Percentiles rank a stretch among this genome's conserved stretches.
phyloP scores from a whole-genome alignment of 1,140 invertebrate genomes.

The Micrasema minimum region DNA sequence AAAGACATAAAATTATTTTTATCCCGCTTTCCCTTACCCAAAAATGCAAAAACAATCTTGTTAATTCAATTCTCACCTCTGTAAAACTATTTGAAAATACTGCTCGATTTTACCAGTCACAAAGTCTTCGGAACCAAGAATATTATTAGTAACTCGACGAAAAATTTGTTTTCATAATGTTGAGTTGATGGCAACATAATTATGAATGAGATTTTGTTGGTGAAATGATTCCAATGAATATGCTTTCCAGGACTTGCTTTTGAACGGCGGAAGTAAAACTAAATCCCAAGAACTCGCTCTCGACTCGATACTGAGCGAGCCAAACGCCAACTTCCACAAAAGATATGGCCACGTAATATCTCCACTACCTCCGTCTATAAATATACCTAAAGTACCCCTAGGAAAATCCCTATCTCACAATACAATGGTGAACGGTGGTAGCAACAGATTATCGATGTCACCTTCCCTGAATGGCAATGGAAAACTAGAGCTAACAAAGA shows the following conservation, averaged over 20 bases:
- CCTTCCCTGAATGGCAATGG: constrained; percentile 34
- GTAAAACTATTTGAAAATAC: too few relatives aligned
- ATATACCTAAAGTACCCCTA: constrained; percentile 65
- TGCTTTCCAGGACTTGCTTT: constrained; percentile 39
- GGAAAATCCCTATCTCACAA: constrained; percentile 56
- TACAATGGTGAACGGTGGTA: constrained; percentile 48
- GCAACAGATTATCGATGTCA: constrained; percentile 49
- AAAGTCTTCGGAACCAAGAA: too few relatives aligned
- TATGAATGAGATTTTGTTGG: neutral
- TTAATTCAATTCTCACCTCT: too few relatives aligned
- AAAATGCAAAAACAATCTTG: too few relatives aligned
- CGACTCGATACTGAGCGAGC: constrained; percentile 53
- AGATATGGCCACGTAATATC: constrained; percentile 67
- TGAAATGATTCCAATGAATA: constrained; percentile 17
- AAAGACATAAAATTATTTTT: too few relatives aligned
- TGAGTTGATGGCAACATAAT: neutral
- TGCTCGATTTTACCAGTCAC: too few relatives aligned
- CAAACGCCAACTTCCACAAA: constrained; percentile 64
- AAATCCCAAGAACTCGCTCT: constrained; percentile 59
- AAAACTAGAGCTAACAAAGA: constrained; percentile 48
- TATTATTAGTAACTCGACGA: too few relatives aligned
- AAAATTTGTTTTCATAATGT: too few relatives aligned
- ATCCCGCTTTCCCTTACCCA: too few relatives aligned
- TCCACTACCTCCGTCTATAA: constrained; percentile 64
- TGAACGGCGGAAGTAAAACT: constrained; percentile 44